phyloP scores from a whole-genome alignment of 2,797 vertebrate genomes.

The Pantherophis alleghaniensis region DNA sequence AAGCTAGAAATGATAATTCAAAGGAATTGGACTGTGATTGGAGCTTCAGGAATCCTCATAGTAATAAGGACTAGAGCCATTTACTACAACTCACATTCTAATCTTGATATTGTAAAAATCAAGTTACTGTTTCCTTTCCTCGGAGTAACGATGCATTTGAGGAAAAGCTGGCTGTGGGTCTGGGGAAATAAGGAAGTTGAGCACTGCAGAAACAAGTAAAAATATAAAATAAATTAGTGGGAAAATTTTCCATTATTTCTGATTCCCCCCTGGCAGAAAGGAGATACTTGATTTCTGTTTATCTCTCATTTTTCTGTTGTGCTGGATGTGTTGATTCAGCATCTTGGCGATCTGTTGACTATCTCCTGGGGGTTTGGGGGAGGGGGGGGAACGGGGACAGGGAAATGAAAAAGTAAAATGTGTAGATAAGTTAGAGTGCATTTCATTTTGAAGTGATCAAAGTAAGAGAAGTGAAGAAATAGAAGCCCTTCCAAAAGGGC shows the following conservation, averaged over 20 bases:
- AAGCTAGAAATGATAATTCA: not conserved
- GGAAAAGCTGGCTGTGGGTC: not conserved
- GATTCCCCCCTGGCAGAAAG: not conserved
- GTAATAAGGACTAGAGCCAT: not conserved
- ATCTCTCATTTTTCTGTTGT: not conserved
- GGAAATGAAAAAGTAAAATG: not conserved
- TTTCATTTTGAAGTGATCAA: not conserved
- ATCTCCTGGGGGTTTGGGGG: not conserved
- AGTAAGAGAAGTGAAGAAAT: not conserved
- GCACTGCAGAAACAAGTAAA: not conserved
- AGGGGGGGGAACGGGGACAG: not conserved
- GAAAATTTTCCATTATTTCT: not conserved
- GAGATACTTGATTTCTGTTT: not conserved
- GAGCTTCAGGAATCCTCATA: not conserved
- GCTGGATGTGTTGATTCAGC: not conserved
- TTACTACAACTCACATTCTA: not conserved
- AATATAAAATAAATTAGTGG: not conserved
- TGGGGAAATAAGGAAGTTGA: not conserved
- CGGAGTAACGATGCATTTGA: not conserved
- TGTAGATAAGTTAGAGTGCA: not conserved
- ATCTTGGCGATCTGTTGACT: not conserved
- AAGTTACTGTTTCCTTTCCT: not conserved
- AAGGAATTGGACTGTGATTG: not conserved
- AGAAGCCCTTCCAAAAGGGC: not conserved
- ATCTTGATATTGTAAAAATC: not conserved